Base-by-base conservation (phyloP, 2,113 vertebrate genomes). In the Spheniscus mendiculus region DNA sequence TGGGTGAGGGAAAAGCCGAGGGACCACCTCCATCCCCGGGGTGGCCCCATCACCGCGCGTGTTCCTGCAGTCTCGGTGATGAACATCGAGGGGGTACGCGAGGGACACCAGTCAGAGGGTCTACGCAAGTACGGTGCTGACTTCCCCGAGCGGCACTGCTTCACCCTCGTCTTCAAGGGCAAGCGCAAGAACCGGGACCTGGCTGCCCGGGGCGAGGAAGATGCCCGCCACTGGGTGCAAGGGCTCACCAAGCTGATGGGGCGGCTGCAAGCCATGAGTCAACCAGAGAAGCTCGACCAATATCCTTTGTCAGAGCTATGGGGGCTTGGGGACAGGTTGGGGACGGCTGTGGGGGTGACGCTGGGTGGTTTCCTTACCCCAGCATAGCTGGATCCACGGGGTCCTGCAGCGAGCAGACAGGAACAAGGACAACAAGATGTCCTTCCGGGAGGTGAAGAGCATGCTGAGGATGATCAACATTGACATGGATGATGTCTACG, bases 381-480 rank as follows among this genome's bases (percentile, higher is more conserved):
- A 11, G 26, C 7, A 1, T 78, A 99, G 98, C 90, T 99, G 99
- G 99, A 99, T 99, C 97, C 98, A 99, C 3, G 97, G 98, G 82
- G 99, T 99, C 91, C 98, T 99, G 97, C 98, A 97, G 92, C 98
- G 98, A 62, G 99, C 99, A 0, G 99, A 99, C 97, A 98, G 99
- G 88, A 98, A 99, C 97, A 98, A 99, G 91, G 99, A 99, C 59
- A 99, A 99, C 65, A 99, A 99, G 97, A 99, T 99, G 99, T 99
- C 98, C 91, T 99, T 99, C 95, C 98, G 99, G 20, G 99, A 99
- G 96, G 98, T 99, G 92, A 99, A 99, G 92, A 98, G 96, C 94
- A 98, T 99, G 96, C 98, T 99, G 52, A 98, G 98, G 96, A 99
- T 99, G 99, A 99, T 99, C 96, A 99, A 99, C 91, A 99, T 99